Evolutionary conservation across 2,797 vertebrate genomes (phyloP).

Genomic region (Enoplosus armatus): DNA sequence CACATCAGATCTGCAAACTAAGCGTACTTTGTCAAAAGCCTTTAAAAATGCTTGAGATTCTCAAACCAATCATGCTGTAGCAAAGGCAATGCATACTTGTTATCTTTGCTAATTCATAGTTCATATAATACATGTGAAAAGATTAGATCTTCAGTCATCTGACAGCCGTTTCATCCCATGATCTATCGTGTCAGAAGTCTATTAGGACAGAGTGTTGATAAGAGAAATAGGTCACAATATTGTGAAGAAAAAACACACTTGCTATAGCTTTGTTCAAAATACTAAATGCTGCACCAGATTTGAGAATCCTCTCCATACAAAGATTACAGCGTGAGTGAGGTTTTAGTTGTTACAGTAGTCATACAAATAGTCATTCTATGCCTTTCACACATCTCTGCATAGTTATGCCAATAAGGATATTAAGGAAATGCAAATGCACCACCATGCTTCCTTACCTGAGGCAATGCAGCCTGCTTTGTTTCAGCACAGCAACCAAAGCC

Average conservation of each 20-base stretch:
- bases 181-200: slow-evolving; percentile 56
- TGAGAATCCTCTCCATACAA: slow-evolving; percentile 27
- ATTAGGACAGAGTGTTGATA: slow-evolving; percentile 49
- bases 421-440: slow-evolving; percentile 73
- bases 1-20: slow-evolving; percentile 60
- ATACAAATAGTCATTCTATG: slow-evolving; percentile 27
- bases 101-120: slow-evolving; percentile 53
- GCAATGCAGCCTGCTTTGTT: slow-evolving; percentile 63
- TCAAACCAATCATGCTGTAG: slow-evolving; percentile 42
- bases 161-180: slow-evolving; percentile 50
- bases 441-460: slow-evolving; percentile 65
- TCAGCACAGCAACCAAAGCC: slow-evolving; percentile 59
- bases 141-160: slow-evolving; percentile 56
- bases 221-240: slow-evolving; percentile 52
- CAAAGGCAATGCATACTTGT: slow-evolving; percentile 25
- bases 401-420: slow-evolving; percentile 64
- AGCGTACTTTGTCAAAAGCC: slow-evolving; percentile 45
- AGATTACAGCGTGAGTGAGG: slow-evolving; percentile 20
- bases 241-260: slow-evolving; percentile 49
- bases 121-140: slow-evolving; percentile 51
- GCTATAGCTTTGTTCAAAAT: slow-evolving; percentile 34
- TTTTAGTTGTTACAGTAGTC: slow-evolving; percentile 22
- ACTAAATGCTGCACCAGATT: slow-evolving; percentile 19
- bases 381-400: slow-evolving; percentile 49
- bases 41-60: slow-evolving; percentile 49